Evolutionary conservation across 2,113 vertebrate genomes (phyloP), one percentile per base, ranked within the genome.

Genomic region (Vanacampus margaritifer): DNA sequence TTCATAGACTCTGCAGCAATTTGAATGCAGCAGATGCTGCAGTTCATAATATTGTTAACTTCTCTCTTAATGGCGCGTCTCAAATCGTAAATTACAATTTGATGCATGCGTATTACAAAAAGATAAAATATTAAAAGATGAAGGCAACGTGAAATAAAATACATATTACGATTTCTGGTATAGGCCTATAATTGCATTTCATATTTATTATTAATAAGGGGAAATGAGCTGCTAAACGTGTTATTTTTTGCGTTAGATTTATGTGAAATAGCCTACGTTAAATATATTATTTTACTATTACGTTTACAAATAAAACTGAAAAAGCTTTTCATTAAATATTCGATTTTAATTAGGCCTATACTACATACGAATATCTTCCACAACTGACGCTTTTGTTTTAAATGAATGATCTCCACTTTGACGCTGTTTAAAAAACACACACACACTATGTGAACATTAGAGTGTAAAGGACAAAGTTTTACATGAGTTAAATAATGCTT

Each of bases 401-500:
- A 39, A 39, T 17, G 6, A 32, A 32, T 19, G 1, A 57, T 8
- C 14, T 5, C 51, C 6, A 57, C 14, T 13, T 57, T n/a, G 7
- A 51, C 48, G n/a, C 21, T n/a, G 6, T 13, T 16, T 6, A 28
- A 14, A 56, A 28, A 17, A 54, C 16, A 8, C 21, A 21, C 5
- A 21, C 13, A 21, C n/a, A 51, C 10, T 5, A 6, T 12, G 1
- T 8, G 43, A 36, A 71, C 61, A 62, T 59, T 64, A 54, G 53
- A 72, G 16, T 68, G 12, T 11, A 60, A 68, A 75, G 53, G 57
- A 53, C 60, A 17, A 16, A 64, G 48, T 71, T 78, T 74, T 72
- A 75, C 67, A 65, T 54, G 61, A 76, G 16, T 53, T 68, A 64
- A 37, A 75, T 82, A 72, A 80, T 81, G 65, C 46, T 28, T 77